These are phyloP conservation scores for Hanleya hanleyi DNA, from an alignment of 2,888 invertebrate species.

Conservation along the genomic window DNA sequence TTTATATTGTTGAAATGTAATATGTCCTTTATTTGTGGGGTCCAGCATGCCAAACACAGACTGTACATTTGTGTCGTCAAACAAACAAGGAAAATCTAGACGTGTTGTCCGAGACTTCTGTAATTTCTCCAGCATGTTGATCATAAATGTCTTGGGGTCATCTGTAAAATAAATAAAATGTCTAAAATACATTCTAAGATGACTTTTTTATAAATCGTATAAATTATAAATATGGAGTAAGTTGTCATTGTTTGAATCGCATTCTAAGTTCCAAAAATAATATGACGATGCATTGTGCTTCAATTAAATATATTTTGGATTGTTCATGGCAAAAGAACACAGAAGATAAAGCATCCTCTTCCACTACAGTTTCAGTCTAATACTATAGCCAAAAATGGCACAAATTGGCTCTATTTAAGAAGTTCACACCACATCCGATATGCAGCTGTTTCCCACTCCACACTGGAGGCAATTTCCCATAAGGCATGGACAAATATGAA, in stretches of 20 bases:
- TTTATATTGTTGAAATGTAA: constrained; percentile 65
- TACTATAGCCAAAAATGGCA: too few relatives aligned
- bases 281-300: background rate
- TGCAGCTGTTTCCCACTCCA: too few relatives aligned
- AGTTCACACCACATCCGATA: too few relatives aligned
- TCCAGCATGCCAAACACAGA: constrained; percentile 72
- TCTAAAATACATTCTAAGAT: background rate
- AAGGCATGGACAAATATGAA: too few relatives aligned
- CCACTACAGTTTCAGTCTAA: too few relatives aligned
- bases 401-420: too few relatives aligned
- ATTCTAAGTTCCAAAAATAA: background rate
- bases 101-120: constrained; percentile 59
- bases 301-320: too few relatives aligned
- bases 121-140: constrained; percentile 64
- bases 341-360: too few relatives aligned
- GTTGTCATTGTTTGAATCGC: background rate
- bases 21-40: constrained; percentile 65
- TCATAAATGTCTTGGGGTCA: constrained; percentile 67
- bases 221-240: background rate
- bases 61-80: constrained; percentile 69
- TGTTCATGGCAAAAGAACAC: too few relatives aligned
- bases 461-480: too few relatives aligned
- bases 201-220: background rate
- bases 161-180: constrained; percentile 46
- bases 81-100: constrained; percentile 62